Evolutionary conservation across 2,797 vertebrate genomes (phyloP), one percentile per base, ranked within the genome.

Genomic region (Anguilla anguilla): DNA sequence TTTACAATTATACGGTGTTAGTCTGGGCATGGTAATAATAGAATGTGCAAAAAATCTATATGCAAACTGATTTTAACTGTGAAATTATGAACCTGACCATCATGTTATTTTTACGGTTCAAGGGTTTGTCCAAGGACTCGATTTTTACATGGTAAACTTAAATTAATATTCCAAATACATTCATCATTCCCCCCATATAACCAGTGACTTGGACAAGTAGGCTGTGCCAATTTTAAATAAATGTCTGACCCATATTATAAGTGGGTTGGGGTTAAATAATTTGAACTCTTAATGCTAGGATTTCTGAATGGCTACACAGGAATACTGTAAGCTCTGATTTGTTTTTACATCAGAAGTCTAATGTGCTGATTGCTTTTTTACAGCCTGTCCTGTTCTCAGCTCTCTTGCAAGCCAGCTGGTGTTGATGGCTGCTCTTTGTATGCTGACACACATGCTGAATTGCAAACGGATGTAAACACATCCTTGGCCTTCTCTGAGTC

Each of bases 301-400:
- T 31, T 83, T 83, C 53, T 31, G 53, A 83, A 83, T 83, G 82
- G 9, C 19, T n/a, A 10, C 22, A 6, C 28, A 83, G 46, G n/a
- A 53, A 11, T 28, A 51, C 82, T 83, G 49, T 83, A 83, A 53
- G 53, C 51, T 13, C 51, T 57, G 25, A 83, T 49, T 19, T 83
- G 17, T 6, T 83, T 31, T 31, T 72, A 72, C 11, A 72, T 72
- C 13, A 72, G 11, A 35, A 10, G 7, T 35, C 11, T 72, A 35
- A 72, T 72, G 67, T 72, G 9, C 6, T 31, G 67, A 72, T 72
- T 35, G n/a, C n/a, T 31, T 72, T 72, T 72, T 31, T 72, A 69
- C 64, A 28, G 25, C 28, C 49, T 83, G 19, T 83, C 49, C 25
- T 53, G 51, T 83, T 31, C 88, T 89, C 83, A 84, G 53, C 31